Base-by-base conservation (phyloP, 1,140 invertebrate species). In the Cydia strobilella region DNA sequence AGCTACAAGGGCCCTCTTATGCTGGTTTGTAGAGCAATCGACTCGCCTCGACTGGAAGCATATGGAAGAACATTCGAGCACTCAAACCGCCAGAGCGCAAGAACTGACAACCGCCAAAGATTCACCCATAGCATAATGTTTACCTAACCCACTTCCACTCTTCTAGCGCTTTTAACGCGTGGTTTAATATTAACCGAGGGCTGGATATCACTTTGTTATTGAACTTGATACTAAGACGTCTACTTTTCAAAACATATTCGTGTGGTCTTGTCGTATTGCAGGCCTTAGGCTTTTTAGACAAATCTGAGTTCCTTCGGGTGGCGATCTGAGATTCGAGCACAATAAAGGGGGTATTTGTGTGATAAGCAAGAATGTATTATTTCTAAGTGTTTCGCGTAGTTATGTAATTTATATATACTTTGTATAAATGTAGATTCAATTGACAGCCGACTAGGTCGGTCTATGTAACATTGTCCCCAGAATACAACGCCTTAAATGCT, bases 101-200 rank as follows among this genome's bases (percentile, higher is more conserved):
- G 73, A 69, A 77, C 74, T 77, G 63, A 76, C 72, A 59, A 59
- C 54, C 54, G 54, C 54, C 54, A 23, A 72, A 75, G 31, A 69
- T 69, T 45, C 51, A 7, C 31, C 77, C 42, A 45, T 75, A 48
- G 75, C 78, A 74, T 74, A 79, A 73, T 51, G 15, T 71, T 42
- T 45, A 71, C n/a, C 31, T 45, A 73, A 73, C 20, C 54, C 54
- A 59, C 54, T 59, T 59, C 51, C 48, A 51, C 48, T 59, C 54
- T 59, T 59, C 54, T 23, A 59, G 23, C 54, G 54, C 20, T 59
- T 59, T 59, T 59, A 51, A 59, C 54, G 54, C 51, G 66, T 76
- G 74, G 63, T 75, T 65, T 76, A 74, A 74, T 74, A n/a, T n/a
- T n/a, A 75, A 77, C 73, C 63, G 51, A 18, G 73, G 35, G 10